These are phyloP conservation scores for Anniella stebbinsi DNA, from an alignment of 2,797 vertebrate species.

Conservation along the genomic window DNA sequence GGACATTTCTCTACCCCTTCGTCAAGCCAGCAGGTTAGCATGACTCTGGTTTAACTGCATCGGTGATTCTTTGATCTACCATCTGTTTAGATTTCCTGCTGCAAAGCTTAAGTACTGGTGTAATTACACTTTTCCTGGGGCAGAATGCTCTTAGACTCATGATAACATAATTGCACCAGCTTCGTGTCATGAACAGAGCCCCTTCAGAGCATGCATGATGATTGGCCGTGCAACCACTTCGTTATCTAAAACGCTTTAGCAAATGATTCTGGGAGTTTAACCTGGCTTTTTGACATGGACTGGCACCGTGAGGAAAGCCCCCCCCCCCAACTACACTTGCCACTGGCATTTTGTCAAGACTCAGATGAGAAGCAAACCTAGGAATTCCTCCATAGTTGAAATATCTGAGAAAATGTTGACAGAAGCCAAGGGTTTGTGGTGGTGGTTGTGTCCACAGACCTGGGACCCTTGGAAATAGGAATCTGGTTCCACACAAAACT, in stretches of 20 bases:
- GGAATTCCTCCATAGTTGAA: background rate
- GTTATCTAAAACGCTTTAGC: background rate
- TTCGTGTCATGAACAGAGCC: background rate
- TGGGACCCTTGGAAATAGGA: too few species aligned
- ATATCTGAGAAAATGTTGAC: background rate
- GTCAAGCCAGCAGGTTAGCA: constrained; percentile 22
- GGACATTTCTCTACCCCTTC: constrained; percentile 13
- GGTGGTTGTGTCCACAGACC: too few species aligned
- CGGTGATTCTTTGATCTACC: constrained; percentile 32
- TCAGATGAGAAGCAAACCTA: background rate
- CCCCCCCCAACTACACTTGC: background rate
- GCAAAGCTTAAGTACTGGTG: constrained; percentile 11
- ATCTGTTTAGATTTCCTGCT: constrained; percentile 1
- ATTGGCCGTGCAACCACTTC: background rate
- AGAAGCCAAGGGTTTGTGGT: background rate
- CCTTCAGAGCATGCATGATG: background rate
- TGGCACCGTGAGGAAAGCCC: background rate
- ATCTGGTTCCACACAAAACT: too few species aligned
- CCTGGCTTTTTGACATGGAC: background rate
- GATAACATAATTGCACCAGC: background rate
- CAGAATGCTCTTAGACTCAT: background rate
- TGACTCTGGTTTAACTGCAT: constrained; percentile 9
- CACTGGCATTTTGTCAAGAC: background rate
- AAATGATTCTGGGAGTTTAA: background rate
- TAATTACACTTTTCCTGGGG: background rate